Evolutionary conservation across 2,888 invertebrate genomes (phyloP).

Genomic region (Leptinotarsa haldemani): DNA sequence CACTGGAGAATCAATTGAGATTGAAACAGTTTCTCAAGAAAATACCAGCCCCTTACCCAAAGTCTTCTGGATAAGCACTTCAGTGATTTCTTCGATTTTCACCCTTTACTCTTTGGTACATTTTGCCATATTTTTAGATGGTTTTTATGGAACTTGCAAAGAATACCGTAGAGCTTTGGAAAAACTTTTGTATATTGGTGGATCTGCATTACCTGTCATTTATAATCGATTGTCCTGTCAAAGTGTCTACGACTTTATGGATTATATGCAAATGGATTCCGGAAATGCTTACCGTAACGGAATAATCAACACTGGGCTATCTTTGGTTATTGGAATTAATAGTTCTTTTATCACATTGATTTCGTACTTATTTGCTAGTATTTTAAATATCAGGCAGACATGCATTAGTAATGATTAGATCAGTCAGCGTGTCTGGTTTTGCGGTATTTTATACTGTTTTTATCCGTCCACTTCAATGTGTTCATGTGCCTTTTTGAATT

Average conservation of each 20-base stretch:
- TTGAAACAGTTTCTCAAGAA: conserved; percentile 72
- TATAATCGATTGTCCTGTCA: conserved; percentile 78
- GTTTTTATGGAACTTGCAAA: conserved; percentile 80
- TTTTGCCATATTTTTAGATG: conserved; percentile 78
- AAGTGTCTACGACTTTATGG: conserved; percentile 85
- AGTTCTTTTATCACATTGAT: conserved; percentile 67
- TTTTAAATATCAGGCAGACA: conserved; percentile 59
- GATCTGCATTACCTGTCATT: conserved; percentile 72
- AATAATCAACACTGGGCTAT: conserved; percentile 78
- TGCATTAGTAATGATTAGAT: conserved; percentile 35
- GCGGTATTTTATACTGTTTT: neutral
- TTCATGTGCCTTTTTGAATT: conserved; percentile 8
- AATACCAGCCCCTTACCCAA: conserved; percentile 71
- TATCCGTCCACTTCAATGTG: conserved; percentile 14
- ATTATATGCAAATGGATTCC: conserved; percentile 79
- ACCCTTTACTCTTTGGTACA: conserved; percentile 76
- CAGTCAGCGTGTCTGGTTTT: neutral
- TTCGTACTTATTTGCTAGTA: conserved; percentile 54
- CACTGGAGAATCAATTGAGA: conserved; percentile 76
- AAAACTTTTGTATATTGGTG: conserved; percentile 69
- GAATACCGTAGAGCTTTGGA: conserved; percentile 78
- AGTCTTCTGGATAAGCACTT: conserved; percentile 77
- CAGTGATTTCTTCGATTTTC: conserved; percentile 73
- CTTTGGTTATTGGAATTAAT: conserved; percentile 75
- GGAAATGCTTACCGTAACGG: conserved; percentile 74